phyloP scores from a whole-genome alignment of 2,797 vertebrate species.

The Protonibea diacanthus region DNA sequence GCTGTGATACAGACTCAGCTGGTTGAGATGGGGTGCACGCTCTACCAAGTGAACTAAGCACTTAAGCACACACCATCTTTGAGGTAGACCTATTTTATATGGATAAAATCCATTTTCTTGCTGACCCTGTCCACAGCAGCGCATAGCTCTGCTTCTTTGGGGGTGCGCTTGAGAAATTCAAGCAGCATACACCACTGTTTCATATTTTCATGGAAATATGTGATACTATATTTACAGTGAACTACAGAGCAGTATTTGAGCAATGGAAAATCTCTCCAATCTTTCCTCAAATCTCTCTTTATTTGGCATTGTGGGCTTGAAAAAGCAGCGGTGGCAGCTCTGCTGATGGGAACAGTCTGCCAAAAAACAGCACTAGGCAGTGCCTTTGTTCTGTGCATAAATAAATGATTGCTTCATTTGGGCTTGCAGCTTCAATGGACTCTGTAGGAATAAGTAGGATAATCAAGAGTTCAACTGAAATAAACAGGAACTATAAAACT shows the following conservation, averaged over 20 bases:
- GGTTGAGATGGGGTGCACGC: no score
- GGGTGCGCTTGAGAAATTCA: not conserved
- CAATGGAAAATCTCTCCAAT: slow-evolving; percentile 54
- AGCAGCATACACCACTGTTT: not conserved
- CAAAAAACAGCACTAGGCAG: slow-evolving; percentile 78
- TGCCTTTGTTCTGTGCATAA: slow-evolving; percentile 78
- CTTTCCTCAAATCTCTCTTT: slow-evolving; percentile 66
- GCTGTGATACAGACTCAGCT: no score
- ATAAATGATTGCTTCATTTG: slow-evolving; percentile 84
- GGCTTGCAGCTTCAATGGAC: slow-evolving; percentile 74
- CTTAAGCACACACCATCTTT: no score
- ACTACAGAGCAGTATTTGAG: slow-evolving; percentile 43
- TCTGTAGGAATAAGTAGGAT: slow-evolving; percentile 71
- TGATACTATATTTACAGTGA: slow-evolving; percentile 20
- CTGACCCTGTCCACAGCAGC: no score
- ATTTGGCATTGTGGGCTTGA: slow-evolving; percentile 52
- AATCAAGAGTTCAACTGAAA: slow-evolving; percentile 76
- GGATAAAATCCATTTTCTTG: no score
- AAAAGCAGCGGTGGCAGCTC: slow-evolving; percentile 67
- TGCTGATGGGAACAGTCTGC: slow-evolving; percentile 69
- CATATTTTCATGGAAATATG: slow-evolving; percentile 1
- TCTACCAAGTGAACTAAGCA: no score
- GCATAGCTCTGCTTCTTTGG: no score
- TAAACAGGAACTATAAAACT: slow-evolving; percentile 76
- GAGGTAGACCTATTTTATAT: no score